A percentile compares a stretch with the other conserved stretches of the same genome.
Evolutionary conservation across 2,113 vertebrate species (phyloP).

Genomic region (Hippoglossus stenolepis): DNA sequence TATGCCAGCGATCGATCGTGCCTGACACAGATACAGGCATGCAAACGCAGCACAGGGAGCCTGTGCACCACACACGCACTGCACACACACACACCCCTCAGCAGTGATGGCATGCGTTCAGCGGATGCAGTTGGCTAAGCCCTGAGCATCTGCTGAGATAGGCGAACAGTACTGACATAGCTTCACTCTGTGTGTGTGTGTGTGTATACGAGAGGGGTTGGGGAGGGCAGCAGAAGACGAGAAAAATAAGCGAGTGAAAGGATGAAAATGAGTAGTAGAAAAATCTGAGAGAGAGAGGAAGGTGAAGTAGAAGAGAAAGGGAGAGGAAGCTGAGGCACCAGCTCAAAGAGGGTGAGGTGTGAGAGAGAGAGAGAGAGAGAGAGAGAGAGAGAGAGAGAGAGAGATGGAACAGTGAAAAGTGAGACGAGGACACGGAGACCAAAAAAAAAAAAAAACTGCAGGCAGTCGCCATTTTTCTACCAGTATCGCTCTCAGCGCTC

Average conservation of each 20-base stretch:
- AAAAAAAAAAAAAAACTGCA: constrained; percentile 37
- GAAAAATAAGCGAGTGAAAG: too few species aligned
- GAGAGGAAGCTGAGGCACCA: constrained; percentile 4
- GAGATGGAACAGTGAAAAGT: constrained; percentile 62
- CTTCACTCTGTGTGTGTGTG: constrained; percentile 8
- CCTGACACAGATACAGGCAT: constrained; percentile 42
- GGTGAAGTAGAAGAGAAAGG: constrained; percentile 23
- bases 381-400: constrained; percentile 11
- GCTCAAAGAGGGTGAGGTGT: constrained; percentile 4
- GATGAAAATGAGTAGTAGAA: constrained; percentile 44
- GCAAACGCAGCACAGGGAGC: neutral
- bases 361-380: constrained; percentile 38
- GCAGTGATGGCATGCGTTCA: constrained; percentile 31
- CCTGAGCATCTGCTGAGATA: too few species aligned
- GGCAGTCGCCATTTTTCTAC: constrained; percentile 66
- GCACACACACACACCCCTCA: constrained; percentile 15
- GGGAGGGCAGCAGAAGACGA: too few species aligned
- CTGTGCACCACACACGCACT: constrained; percentile 4
- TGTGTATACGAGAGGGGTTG: constrained; percentile 35
- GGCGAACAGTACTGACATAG: too few species aligned
- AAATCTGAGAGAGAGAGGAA: constrained; percentile 13
- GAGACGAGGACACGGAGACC: constrained; percentile 60
- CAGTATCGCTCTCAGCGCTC: constrained; percentile 34
- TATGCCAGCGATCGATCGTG: constrained; percentile 69
- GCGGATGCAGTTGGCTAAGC: constrained; percentile 72